These are phyloP conservation scores for Andrena cerasifolii DNA, from an alignment of 1,140 invertebrate genomes.

Conservation along the genomic window DNA sequence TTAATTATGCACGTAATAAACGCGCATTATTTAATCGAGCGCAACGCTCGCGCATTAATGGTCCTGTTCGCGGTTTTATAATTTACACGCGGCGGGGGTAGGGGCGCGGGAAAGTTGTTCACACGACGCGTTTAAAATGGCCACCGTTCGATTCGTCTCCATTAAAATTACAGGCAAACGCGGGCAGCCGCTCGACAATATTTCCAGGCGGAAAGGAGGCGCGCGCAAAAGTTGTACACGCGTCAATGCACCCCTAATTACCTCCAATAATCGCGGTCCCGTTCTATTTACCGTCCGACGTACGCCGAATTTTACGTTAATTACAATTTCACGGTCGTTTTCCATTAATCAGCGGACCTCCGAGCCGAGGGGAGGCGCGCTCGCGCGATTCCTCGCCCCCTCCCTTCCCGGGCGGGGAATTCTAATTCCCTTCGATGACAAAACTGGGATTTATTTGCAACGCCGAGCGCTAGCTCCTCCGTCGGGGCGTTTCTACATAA, in stretches of 20 bases:
- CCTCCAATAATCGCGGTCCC: constrained; percentile 32
- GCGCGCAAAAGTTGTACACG: constrained; percentile 29
- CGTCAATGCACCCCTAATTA: constrained; percentile 34
- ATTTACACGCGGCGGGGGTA: background rate
- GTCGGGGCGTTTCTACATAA: too few relatives aligned
- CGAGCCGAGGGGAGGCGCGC: background rate
- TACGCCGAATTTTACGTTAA: constrained; percentile 45
- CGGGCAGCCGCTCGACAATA: background rate
- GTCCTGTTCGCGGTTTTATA: constrained; percentile 1
- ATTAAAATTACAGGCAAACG: constrained; percentile 25
- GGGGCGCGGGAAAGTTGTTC: background rate
- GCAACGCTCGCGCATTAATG: constrained; percentile 8
- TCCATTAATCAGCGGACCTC: constrained; percentile 35
- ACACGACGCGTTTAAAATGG: constrained; percentile 7
- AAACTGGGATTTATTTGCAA: too few relatives aligned
- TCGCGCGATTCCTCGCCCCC: too few relatives aligned
- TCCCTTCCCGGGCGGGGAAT: background rate
- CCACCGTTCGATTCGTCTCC: constrained; percentile 15
- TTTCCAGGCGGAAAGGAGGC: constrained; percentile 19
- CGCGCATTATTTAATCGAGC: constrained; percentile 37
- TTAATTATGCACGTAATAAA: constrained; percentile 37
- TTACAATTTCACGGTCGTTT: constrained; percentile 48
- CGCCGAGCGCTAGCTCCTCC: too few relatives aligned
- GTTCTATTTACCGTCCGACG: constrained; percentile 36
- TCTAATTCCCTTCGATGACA: too few relatives aligned